Evolutionary conservation across 1,140 invertebrate genomes (phyloP).

Genomic region (Zaprionus gabonicus): DNA sequence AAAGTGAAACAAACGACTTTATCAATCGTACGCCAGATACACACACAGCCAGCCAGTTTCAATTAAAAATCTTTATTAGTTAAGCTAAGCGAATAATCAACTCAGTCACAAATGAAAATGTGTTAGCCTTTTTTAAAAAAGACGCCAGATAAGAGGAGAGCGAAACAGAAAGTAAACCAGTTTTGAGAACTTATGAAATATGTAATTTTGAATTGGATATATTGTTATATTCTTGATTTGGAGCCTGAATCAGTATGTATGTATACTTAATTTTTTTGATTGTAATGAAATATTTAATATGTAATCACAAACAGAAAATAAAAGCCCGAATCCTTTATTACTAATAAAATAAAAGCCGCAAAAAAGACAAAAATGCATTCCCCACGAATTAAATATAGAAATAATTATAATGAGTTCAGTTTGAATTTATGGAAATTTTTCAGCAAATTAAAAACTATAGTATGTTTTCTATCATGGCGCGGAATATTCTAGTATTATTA

Average conservation of each 20-base stretch:
- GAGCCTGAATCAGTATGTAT: constrained; percentile 55
- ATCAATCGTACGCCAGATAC: constrained; percentile 38
- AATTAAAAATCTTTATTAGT: constrained; percentile 52
- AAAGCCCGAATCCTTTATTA: constrained; percentile 47
- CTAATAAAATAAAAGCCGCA: constrained; percentile 7
- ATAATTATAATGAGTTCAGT: no score
- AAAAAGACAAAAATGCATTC: neutral
- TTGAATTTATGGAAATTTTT: no score
- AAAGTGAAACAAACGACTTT: constrained; percentile 21
- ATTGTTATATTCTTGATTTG: constrained; percentile 61
- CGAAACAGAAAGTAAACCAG: constrained; percentile 29
- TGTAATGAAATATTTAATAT: constrained; percentile 65
- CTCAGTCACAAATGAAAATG: constrained; percentile 48
- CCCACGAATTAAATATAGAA: neutral
- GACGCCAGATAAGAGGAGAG: neutral
- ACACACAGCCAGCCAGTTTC: constrained; percentile 45
- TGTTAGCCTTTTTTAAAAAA: constrained; percentile 33
- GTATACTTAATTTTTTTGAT: constrained; percentile 61
- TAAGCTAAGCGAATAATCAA: constrained; percentile 50
- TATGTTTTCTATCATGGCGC: neutral
- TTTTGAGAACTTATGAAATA: constrained; percentile 52
- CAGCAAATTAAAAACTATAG: no score
- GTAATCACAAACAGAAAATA: constrained; percentile 47
- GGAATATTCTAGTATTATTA: neutral
- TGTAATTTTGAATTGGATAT: constrained; percentile 38